A percentile compares a stretch with the other conserved stretches of the same genome.
Evolutionary conservation across 2,888 invertebrate species (phyloP).

Genomic region (Corbicula japonica): DNA sequence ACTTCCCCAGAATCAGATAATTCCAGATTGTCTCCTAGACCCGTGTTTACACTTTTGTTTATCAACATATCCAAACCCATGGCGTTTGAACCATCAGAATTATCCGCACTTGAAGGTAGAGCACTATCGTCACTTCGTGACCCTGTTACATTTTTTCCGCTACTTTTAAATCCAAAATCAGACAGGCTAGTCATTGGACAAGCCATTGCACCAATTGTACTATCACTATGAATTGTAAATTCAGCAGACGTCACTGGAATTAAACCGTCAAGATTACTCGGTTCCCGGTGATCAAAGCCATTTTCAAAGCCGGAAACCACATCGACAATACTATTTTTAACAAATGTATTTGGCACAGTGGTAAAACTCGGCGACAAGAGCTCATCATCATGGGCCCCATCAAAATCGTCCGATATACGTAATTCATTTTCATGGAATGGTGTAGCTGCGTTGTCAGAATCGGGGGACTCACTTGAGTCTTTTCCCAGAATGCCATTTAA

Average conservation of each 20-base stretch:
- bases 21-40: conserved; percentile 42
- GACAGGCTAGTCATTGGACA: conserved; percentile 14
- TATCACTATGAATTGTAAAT: conserved; percentile 19
- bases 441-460: conserved; percentile 53
- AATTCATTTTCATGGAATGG: conserved; percentile 57
- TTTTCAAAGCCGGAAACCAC: conserved; percentile 47
- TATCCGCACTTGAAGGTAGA: conserved; percentile 76
- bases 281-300: conserved; percentile 36
- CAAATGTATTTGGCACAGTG: conserved; percentile 33
- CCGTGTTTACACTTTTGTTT: conserved; percentile 41
- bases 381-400: conserved; percentile 44
- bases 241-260: conserved; percentile 24
- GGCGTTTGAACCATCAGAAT: conserved; percentile 76
- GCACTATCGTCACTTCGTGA: conserved; percentile 70
- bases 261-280: conserved; percentile 30
- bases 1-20: conserved; percentile 59
- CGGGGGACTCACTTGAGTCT: conserved; percentile 65
- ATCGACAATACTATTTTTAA: conserved; percentile 26
- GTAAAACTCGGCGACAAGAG: conserved; percentile 43
- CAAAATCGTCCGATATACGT: conserved; percentile 59
- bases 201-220: conserved; percentile 11
- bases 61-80: conserved; percentile 54
- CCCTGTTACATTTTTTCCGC: conserved; percentile 44
- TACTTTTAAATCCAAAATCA: conserved; percentile 29
- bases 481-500: conserved; percentile 59